A percentile compares a stretch with the other conserved stretches of the same genome.
These are phyloP conservation scores for Seriola rivoliana DNA, from an alignment of 2,113 vertebrate species.

Conservation along the genomic window DNA sequence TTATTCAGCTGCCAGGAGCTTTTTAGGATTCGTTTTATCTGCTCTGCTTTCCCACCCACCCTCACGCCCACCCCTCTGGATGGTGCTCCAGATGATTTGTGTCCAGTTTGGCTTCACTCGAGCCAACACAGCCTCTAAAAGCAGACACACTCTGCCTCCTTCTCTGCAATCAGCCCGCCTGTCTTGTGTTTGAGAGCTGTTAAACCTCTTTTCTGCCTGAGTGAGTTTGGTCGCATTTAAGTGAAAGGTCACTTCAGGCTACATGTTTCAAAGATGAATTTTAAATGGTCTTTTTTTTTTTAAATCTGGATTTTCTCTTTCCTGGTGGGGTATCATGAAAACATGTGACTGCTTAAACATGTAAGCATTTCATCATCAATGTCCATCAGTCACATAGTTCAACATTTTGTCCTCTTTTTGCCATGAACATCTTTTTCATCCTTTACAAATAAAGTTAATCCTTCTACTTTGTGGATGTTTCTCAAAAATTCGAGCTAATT, in stretches of 20 bases:
- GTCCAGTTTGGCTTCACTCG: slow-evolving; percentile 77
- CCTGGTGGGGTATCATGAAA: neutral
- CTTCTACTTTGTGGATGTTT: neutral
- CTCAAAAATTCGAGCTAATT: neutral
- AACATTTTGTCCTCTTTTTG: neutral
- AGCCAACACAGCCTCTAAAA: slow-evolving; percentile 67
- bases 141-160: slow-evolving; percentile 64
- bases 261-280: slow-evolving; percentile 30
- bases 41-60: slow-evolving; percentile 74
- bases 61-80: slow-evolving; percentile 73
- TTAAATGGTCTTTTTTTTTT: slow-evolving; percentile 30
- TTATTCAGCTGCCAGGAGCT: slow-evolving; percentile 82
- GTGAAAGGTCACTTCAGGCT: slow-evolving; percentile 49
- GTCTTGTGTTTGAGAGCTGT: slow-evolving; percentile 56
- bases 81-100: slow-evolving; percentile 76
- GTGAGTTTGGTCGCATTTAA: slow-evolving; percentile 48
- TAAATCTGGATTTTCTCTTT: slow-evolving; percentile 14
- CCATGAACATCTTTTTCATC: neutral
- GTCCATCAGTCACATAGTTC: neutral
- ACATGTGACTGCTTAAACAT: neutral
- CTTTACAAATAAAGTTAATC: neutral
- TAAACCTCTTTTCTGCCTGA: slow-evolving; percentile 65
- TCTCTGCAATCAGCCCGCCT: slow-evolving; percentile 63
- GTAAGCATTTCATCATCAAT: no score
- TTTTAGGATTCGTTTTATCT: slow-evolving; percentile 82